Evolutionary conservation across 1,140 invertebrate genomes (phyloP), one percentile per base, ranked within the genome.

Genomic region (Eurytemora carolleeae): DNA sequence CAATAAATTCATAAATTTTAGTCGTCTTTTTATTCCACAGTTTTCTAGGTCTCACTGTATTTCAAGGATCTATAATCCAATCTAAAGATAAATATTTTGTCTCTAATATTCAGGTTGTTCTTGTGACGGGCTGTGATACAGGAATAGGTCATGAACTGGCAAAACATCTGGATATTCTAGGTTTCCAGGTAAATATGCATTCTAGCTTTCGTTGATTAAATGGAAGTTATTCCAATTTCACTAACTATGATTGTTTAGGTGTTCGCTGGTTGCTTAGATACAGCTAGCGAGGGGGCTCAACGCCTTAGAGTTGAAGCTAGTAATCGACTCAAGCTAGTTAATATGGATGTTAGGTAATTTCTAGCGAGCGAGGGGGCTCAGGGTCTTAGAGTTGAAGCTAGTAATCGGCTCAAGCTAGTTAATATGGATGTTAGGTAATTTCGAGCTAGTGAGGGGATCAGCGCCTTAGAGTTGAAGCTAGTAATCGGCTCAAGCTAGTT

Each of bases 361-460:
- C n/a, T n/a, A n/a, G 26, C n/a, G 2, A 60, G 59, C 53, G 59
- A 60, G 31, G 59, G 59, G 18, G 59, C 59, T 18, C 59, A 60
- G 31, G 20, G 59, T 2, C 59, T 60, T 1, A 55, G 59, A 18
- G 44, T 60, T 17, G 59, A 60, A 23, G 25, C 24, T 21, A 54
- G 31, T 15, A n/a, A 24, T 20, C 17, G 17, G 20, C 44, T 60
- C 17, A 60, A 24, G 53, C 24, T 60, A 19, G 59, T 60, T 15
- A 60, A 60, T 18, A n/a, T 60, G 44, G 59, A 60, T 19, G 59
- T 60, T n/a, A 60, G 31, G 31, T 44, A n/a, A n/a, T 7, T 44
- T n/a, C n/a, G n/a, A n/a, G 26, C n/a, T 1, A 60, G 59, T 60
- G 59, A 60, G 31, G 59, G 59, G 59, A 26, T 18, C 59, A 60